Evolutionary conservation across 2,797 vertebrate genomes (phyloP).

Genomic region (Anableps anableps): DNA sequence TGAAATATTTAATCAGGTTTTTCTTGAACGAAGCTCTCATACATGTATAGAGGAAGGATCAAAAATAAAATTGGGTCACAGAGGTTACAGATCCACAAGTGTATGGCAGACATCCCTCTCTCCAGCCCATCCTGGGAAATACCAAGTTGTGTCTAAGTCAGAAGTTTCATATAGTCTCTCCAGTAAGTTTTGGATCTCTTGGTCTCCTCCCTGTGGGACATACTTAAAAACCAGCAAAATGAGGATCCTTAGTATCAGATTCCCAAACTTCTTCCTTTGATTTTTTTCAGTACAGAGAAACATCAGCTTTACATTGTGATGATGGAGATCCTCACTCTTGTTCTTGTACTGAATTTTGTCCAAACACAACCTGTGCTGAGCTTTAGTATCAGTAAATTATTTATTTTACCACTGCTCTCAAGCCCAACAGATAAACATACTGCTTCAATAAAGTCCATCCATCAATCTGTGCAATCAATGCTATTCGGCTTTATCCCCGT

Average conservation of each 20-base stretch:
- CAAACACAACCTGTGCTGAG: not conserved
- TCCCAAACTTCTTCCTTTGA: not conserved
- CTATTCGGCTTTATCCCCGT: no score
- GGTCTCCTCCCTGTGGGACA: not conserved
- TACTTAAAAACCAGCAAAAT: not conserved
- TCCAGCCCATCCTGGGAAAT: not conserved
- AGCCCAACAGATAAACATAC: no score
- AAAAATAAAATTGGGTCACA: not conserved
- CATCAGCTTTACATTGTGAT: not conserved
- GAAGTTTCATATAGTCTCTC: not conserved
- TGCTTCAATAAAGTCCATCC: no score
- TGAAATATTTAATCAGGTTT: not conserved
- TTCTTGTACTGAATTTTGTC: not conserved
- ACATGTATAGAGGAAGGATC: not conserved
- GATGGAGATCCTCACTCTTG: not conserved
- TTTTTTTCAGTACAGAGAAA: not conserved
- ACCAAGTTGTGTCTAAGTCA: not conserved
- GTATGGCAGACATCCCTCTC: not conserved
- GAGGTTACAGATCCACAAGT: not conserved
- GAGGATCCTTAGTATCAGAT: not conserved
- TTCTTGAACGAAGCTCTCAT: not conserved
- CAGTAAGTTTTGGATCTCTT: not conserved
- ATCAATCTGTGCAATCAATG: no score
- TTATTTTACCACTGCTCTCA: no score
- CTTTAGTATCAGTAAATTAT: no score